These are phyloP conservation scores for Arge pagana DNA, from an alignment of 2,888 invertebrate species.

Conservation along the genomic window DNA sequence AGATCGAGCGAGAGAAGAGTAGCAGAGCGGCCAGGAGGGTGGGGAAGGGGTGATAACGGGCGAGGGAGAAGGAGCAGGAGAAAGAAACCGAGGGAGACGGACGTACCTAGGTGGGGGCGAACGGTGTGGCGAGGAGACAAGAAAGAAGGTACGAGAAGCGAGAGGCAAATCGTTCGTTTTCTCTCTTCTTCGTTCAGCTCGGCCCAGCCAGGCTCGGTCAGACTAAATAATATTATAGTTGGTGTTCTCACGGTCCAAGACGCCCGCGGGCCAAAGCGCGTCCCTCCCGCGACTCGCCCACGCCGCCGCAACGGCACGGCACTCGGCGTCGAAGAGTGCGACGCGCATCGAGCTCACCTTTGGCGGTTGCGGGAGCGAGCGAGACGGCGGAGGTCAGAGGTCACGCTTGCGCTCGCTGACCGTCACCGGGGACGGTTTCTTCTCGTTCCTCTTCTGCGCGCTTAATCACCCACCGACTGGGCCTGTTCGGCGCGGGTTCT, in stretches of 20 bases:
- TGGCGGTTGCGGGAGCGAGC: constrained; percentile 26
- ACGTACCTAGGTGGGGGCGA: no score
- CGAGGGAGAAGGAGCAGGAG: constrained; percentile 11
- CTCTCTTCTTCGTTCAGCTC: constrained; percentile 14
- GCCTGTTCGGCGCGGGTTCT: constrained; percentile 19
- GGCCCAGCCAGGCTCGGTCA: constrained; percentile 37
- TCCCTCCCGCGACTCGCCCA: constrained; percentile 50
- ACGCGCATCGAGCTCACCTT: constrained; percentile 29
- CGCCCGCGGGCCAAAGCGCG: constrained; percentile 58
- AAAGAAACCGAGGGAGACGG: constrained; percentile 20
- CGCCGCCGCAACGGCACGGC: constrained; percentile 37
- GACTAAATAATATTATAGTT: constrained; percentile 60
- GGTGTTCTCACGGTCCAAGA: constrained; percentile 59
- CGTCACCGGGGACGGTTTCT: constrained; percentile 55
- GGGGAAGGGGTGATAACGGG: constrained; percentile 17
- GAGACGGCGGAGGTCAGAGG: constrained; percentile 50
- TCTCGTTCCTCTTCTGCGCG: constrained; percentile 34
- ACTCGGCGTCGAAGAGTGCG: constrained; percentile 35
- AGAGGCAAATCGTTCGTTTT: neutral
- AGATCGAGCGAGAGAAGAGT: constrained; percentile 24
- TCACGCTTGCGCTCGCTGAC: constrained; percentile 57
- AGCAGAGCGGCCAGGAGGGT: constrained; percentile 14
- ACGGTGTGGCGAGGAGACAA: constrained; percentile 29
- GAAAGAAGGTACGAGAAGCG: constrained; percentile 28
- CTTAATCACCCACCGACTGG: constrained; percentile 24